Evolutionary conservation across 2,797 vertebrate species (phyloP).

Genomic region (Poecile montanus): DNA sequence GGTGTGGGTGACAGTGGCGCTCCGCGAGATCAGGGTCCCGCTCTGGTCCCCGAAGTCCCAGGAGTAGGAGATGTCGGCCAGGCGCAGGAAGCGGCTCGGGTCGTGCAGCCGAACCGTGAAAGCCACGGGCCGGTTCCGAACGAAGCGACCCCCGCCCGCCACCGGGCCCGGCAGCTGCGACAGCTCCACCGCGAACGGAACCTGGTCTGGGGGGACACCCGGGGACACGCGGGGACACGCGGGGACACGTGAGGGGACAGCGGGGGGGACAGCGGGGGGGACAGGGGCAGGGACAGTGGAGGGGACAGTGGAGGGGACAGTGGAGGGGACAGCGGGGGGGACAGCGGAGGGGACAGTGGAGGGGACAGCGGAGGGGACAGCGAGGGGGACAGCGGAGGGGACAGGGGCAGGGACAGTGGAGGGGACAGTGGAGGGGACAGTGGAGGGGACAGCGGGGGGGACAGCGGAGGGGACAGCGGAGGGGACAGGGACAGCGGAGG

Average conservation of each 20-base stretch:
- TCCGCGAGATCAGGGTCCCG: conserved; percentile 90
- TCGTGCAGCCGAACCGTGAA: conserved; percentile 90
- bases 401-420: too few relatives aligned
- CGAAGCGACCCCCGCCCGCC: conserved; percentile 54
- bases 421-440: too few relatives aligned
- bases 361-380: too few relatives aligned
- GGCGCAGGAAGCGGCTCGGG: conserved; percentile 87
- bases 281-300: too few relatives aligned
- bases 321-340: too few relatives aligned
- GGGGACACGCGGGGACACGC: neutral
- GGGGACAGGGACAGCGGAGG: too few relatives aligned
- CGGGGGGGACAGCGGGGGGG: too few relatives aligned
- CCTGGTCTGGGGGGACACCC: conserved; percentile 82
- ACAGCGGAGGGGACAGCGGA: neutral
- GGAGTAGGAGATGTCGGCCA: conserved; percentile 88
- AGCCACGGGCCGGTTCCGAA: conserved; percentile 88
- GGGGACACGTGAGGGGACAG: too few relatives aligned
- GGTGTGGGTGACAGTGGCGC: conserved; percentile 85
- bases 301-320: too few relatives aligned
- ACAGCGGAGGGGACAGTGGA: too few relatives aligned
- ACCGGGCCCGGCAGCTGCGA: conserved; percentile 81
- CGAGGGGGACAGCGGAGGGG: too few relatives aligned
- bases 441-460: too few relatives aligned
- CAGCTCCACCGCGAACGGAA: conserved; percentile 87
- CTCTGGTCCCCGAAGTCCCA: conserved; percentile 95